Percentiles rank a stretch among this genome's conserved stretches.
phyloP scores from a whole-genome alignment of 2,888 invertebrate species.

The Acheta domesticus region DNA sequence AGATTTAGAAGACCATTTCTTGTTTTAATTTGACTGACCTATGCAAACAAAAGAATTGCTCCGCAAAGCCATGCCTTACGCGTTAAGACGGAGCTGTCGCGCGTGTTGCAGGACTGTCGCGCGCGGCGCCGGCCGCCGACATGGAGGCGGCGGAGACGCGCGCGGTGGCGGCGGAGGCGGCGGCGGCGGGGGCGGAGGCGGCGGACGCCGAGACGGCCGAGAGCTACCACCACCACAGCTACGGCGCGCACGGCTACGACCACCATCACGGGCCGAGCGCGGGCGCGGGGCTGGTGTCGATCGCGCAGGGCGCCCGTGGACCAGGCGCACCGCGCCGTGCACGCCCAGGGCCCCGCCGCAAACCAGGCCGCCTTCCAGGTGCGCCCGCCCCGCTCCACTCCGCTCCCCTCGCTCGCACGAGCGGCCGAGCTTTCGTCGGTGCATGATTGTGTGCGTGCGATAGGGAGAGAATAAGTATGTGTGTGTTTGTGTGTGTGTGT shows the following conservation, averaged over 20 bases:
- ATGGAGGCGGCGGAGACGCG: conserved; percentile 20
- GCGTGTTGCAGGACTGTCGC: not conserved
- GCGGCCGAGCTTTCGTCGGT: too few relatives aligned
- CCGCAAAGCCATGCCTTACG: too few relatives aligned
- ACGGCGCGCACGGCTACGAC: not conserved
- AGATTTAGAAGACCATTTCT: too few relatives aligned
- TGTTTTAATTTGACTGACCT: too few relatives aligned
- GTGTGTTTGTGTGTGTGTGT: too few relatives aligned
- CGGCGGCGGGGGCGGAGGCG: conserved; percentile 23
- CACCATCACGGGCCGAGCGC: conserved; percentile 23
- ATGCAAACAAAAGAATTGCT: too few relatives aligned
- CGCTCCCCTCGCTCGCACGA: too few relatives aligned
- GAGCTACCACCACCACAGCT: conserved; percentile 18
- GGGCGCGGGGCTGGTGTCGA: conserved; percentile 28
- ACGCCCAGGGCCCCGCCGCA: conserved; percentile 71
- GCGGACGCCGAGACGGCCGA: conserved; percentile 20
- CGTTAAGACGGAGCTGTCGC: too few relatives aligned
- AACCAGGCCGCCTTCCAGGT: conserved; percentile 66
- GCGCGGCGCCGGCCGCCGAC: conserved; percentile 18
- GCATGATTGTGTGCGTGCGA: too few relatives aligned
- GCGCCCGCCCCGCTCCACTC: too few relatives aligned
- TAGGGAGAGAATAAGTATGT: too few relatives aligned
- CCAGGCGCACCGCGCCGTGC: conserved; percentile 60
- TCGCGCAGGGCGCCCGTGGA: conserved; percentile 31
- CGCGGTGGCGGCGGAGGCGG: conserved; percentile 21